A percentile compares a stretch with the other conserved stretches of the same genome.
Evolutionary conservation across 2,113 vertebrate genomes (phyloP).

Genomic region (Ploceus nigricollis): DNA sequence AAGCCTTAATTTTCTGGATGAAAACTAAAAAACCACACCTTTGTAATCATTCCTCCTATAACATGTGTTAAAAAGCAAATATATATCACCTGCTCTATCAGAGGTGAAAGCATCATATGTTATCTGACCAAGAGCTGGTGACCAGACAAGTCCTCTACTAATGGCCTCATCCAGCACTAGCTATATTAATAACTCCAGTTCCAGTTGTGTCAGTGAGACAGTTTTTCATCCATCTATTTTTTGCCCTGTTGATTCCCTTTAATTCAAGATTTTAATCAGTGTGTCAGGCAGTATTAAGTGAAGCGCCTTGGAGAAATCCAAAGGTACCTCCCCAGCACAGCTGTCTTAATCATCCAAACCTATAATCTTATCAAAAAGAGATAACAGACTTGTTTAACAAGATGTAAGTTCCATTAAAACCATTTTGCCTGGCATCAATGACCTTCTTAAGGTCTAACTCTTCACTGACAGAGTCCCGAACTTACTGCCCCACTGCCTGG

Average conservation of each 20-base stretch:
- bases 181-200: background rate
- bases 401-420: background rate
- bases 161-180: background rate
- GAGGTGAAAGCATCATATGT: background rate
- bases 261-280: slow-evolving; percentile 17
- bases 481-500: background rate
- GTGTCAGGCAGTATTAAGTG: background rate
- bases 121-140: background rate
- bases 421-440: background rate
- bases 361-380: slow-evolving; percentile 26
- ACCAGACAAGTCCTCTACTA: background rate
- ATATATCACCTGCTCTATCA: background rate
- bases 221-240: background rate
- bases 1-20: background rate
- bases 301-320: background rate
- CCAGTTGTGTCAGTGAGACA: background rate
- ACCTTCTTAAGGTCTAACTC: background rate
- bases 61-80: background rate
- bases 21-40: background rate
- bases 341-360: background rate
- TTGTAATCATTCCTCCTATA: background rate
- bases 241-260: background rate
- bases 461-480: background rate
- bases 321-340: background rate
- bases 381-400: background rate